A percentile compares a stretch with the other conserved stretches of the same genome.
phyloP scores from a whole-genome alignment of 2,113 vertebrate genomes.

The Rissa tridactyla region DNA sequence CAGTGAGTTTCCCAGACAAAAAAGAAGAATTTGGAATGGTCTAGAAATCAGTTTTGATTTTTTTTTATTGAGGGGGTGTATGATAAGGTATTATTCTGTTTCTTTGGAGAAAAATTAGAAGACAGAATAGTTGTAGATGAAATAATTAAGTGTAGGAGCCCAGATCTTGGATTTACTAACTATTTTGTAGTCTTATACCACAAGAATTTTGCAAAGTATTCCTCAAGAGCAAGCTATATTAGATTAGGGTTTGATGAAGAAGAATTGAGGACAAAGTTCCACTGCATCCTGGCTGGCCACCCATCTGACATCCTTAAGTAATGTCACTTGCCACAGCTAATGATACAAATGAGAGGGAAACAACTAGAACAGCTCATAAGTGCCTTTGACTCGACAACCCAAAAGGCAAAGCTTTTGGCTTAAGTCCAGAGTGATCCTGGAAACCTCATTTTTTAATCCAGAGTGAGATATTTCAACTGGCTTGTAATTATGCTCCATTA shows the following conservation, averaged over 20 bases:
- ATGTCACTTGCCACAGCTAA: not conserved
- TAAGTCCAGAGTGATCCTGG: not conserved
- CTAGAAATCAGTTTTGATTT: not conserved
- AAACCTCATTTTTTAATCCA: constrained; percentile 31
- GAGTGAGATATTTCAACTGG: not conserved
- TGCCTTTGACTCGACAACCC: not conserved
- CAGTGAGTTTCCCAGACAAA: not conserved
- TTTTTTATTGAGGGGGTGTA: not conserved
- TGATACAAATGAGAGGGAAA: not conserved
- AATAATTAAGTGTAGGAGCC: not conserved
- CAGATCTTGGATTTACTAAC: constrained; percentile 28
- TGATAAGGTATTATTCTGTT: not conserved
- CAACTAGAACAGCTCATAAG: not conserved
- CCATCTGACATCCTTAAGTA: not conserved
- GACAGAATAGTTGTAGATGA: not conserved
- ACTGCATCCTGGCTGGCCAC: not conserved
- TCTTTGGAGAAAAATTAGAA: not conserved
- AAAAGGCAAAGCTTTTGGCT: not conserved
- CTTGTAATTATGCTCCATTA: not conserved
- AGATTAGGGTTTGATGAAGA: not conserved
- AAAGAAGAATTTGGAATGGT: not conserved
- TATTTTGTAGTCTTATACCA: constrained; percentile 1
- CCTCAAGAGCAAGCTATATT: not conserved
- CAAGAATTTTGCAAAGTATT: constrained; percentile 48
- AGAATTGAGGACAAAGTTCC: constrained; percentile 26